These are phyloP conservation scores for Bombus confusus DNA, from an alignment of 1,140 invertebrate genomes.

Conservation along the genomic window DNA sequence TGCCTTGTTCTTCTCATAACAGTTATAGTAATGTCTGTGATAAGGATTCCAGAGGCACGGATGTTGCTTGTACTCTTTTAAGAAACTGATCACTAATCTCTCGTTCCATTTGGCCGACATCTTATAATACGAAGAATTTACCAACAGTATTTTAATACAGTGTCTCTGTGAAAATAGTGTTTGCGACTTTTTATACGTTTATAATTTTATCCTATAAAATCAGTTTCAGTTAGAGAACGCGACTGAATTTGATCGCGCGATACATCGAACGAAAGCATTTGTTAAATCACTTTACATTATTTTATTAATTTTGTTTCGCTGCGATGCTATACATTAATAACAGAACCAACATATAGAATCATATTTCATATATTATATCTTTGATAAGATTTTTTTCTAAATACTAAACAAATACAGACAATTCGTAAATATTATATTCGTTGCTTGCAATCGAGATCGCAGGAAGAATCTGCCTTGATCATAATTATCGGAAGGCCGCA, in stretches of 20 bases:
- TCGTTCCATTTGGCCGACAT: slow-evolving; percentile 70
- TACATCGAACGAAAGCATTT: slow-evolving; percentile 28
- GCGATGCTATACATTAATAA: not conserved
- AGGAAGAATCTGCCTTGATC: slow-evolving; percentile 15
- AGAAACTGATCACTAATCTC: slow-evolving; percentile 61
- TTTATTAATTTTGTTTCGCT: slow-evolving; percentile 6
- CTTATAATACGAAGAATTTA: not conserved
- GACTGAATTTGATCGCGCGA: slow-evolving; percentile 35
- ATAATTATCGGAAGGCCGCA: slow-evolving; percentile 51
- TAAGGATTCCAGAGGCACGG: slow-evolving; percentile 75
- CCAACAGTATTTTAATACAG: not conserved
- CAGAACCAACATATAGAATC: not conserved
- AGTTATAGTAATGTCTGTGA: slow-evolving; percentile 64
- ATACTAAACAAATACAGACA: not conserved
- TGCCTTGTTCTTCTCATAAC: slow-evolving; percentile 61
- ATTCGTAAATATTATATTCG: not conserved
- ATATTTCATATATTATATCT: not conserved
- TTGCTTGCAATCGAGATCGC: slow-evolving; percentile 22
- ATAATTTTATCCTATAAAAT: slow-evolving; percentile 25
- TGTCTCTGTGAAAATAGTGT: not conserved
- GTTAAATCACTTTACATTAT: not conserved
- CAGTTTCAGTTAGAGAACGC: not conserved
- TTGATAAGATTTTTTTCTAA: not conserved
- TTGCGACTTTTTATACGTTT: slow-evolving; percentile 1
- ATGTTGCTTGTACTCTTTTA: slow-evolving; percentile 69